These are phyloP conservation scores for Pristionchus japonicus DNA, from an alignment of 2,888 invertebrate species.

Conservation along the genomic window DNA sequence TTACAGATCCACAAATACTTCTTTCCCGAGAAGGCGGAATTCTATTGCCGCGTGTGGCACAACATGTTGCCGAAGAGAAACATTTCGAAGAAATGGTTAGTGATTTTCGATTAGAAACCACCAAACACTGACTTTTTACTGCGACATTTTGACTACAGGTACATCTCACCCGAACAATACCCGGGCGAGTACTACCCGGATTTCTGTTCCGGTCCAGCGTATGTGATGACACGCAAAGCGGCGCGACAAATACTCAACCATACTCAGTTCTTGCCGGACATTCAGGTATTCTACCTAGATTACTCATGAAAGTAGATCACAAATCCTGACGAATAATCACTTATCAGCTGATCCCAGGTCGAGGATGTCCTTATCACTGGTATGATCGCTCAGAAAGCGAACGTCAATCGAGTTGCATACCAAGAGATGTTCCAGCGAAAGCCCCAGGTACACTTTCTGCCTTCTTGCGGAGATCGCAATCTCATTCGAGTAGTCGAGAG, in stretches of 20 bases:
- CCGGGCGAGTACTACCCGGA: background rate
- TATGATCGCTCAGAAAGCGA: background rate
- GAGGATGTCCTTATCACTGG: slow-evolving; percentile 37
- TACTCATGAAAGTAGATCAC: too few species aligned
- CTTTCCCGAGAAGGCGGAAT: background rate
- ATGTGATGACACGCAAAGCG: background rate
- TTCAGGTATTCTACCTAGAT: too few species aligned
- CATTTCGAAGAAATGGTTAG: too few species aligned
- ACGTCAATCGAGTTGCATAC: background rate
- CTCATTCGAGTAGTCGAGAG: too few species aligned
- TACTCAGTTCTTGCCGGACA: background rate
- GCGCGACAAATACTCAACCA: background rate
- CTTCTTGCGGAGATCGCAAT: background rate
- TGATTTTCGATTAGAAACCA: too few species aligned
- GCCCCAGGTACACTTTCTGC: background rate
- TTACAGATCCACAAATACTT: background rate
- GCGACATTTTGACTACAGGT: slow-evolving; percentile 1
- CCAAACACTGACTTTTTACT: too few species aligned
- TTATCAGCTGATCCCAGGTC: background rate
- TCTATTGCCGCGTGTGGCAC: slow-evolving; percentile 30
- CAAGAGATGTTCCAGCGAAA: slow-evolving; percentile 12
- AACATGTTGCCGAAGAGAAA: background rate
- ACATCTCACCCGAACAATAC: background rate
- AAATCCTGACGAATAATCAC: background rate
- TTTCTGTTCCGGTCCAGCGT: slow-evolving; percentile 28